Percentiles rank a stretch among this genome's conserved stretches.
Conservation (phyloP, 2,797 vertebrate genomes). For the Poecilia gillii region DNA sequence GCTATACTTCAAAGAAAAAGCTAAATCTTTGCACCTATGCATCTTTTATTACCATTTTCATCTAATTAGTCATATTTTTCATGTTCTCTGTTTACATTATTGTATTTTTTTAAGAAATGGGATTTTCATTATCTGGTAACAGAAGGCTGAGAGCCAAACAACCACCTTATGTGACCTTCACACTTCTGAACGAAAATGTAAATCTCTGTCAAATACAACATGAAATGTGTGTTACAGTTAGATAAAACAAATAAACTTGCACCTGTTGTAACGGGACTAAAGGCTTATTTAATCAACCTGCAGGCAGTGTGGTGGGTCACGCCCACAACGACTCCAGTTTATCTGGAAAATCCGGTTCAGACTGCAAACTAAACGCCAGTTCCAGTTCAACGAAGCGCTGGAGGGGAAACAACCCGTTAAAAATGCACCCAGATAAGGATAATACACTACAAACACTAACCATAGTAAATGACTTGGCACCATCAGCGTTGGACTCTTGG, state of each 20-base stretch:
- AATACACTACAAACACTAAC: neutral
- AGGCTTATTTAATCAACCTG: conserved; percentile 20
- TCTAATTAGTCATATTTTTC: neutral
- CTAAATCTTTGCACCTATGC: neutral
- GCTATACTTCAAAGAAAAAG: neutral
- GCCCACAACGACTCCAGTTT: neutral
- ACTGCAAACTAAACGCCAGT: neutral
- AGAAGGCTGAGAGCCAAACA: neutral
- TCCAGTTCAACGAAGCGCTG: neutral
- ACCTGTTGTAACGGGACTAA: conserved; percentile 8
- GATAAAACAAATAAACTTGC: conserved; percentile 6
- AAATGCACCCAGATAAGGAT: neutral
- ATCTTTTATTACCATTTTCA: neutral
- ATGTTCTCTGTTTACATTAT: neutral
- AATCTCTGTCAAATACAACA: neutral
- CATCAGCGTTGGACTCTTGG: neutral
- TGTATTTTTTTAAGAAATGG: neutral
- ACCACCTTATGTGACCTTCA: neutral
- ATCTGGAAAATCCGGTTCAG: conserved; percentile 23
- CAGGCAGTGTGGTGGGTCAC: conserved; percentile 3
- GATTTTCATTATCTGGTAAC: neutral
- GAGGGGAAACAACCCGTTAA: neutral
- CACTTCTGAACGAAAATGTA: neutral
- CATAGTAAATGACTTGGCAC: neutral
- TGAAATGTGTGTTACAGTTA: neutral